phyloP scores from a whole-genome alignment of 2,797 vertebrate genomes.

The Peromyscus eremicus region DNA sequence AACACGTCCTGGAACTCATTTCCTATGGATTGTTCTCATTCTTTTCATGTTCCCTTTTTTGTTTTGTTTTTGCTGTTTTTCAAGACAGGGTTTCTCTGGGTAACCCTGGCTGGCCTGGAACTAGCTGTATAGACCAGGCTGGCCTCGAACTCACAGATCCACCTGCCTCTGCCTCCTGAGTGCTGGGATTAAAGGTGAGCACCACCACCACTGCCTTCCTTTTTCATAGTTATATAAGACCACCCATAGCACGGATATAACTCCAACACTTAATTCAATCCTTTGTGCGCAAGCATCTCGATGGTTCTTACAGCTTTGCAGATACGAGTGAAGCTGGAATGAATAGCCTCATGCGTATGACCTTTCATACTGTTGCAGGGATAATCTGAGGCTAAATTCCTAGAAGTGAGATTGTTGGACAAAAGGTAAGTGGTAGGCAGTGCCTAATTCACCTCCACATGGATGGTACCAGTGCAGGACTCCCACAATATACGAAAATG shows the following conservation, averaged over 20 bases:
- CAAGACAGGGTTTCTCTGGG: not conserved
- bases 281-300: too few relatives aligned
- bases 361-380: not conserved
- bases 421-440: not conserved
- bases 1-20: not conserved
- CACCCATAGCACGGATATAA: not conserved
- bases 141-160: not conserved
- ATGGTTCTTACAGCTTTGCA: not conserved
- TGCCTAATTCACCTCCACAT: not conserved
- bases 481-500: not conserved
- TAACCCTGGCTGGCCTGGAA: not conserved
- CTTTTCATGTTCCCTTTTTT: not conserved
- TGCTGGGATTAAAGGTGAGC: not conserved
- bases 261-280: not conserved
- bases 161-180: not conserved
- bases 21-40: not conserved
- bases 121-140: not conserved
- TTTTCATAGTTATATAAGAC: not conserved
- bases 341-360: not conserved
- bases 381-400: not conserved
- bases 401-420: not conserved
- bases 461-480: too few relatives aligned
- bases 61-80: not conserved
- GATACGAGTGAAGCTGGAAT: not conserved
- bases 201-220: not conserved